These are phyloP conservation scores for Augochlora pura DNA, from an alignment of 1,140 invertebrate genomes.

Conservation along the genomic window DNA sequence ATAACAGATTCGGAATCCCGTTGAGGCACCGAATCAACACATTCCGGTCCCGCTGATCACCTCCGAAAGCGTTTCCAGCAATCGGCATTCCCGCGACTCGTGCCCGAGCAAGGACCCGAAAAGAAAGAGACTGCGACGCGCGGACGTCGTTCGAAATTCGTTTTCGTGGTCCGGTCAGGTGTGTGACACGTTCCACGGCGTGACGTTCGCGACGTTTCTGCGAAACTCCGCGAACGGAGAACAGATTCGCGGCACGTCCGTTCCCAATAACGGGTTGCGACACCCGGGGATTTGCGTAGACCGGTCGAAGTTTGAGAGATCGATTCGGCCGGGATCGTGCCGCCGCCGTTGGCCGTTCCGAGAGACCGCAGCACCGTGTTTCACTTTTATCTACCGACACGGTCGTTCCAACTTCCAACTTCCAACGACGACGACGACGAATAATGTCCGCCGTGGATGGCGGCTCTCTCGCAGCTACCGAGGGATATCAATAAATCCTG, in stretches of 20 bases:
- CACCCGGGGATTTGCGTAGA: slow-evolving; percentile 13
- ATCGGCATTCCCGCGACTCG: no score
- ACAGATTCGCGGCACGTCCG: slow-evolving; percentile 12
- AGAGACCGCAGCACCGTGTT: not conserved
- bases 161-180: no score
- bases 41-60: no score
- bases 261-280: slow-evolving; percentile 24
- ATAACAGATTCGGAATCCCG: no score
- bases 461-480: not conserved
- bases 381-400: slow-evolving; percentile 32
- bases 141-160: no score
- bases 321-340: not conserved
- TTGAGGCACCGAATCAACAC: no score
- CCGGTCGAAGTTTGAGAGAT: not conserved
- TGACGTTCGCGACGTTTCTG: not conserved
- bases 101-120: no score
- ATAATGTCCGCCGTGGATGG: not conserved
- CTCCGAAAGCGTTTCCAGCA: no score
- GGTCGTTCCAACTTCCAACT: not conserved
- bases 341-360: no score
- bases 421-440: no score
- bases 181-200: not conserved
- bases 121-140: no score
- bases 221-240: slow-evolving; percentile 6
- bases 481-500: slow-evolving; percentile 15